Evolutionary conservation across 2,888 invertebrate genomes (phyloP).

Genomic region (Drosophila cyrtoloma): DNA sequence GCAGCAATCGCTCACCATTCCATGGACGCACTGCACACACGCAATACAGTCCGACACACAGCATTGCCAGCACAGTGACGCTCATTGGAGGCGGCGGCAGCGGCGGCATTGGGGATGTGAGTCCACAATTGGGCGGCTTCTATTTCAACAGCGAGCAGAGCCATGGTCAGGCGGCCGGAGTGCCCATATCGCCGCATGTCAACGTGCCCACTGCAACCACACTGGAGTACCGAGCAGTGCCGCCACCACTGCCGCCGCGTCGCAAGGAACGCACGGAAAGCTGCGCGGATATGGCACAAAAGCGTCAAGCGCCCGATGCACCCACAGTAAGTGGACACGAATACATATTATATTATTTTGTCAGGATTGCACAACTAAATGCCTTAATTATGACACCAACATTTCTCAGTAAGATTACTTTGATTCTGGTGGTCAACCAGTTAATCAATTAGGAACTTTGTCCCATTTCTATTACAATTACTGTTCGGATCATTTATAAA

Average conservation of each 20-base stretch:
- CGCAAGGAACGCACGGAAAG: conserved; percentile 83
- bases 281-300: conserved; percentile 84
- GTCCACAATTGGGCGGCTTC: conserved; percentile 70
- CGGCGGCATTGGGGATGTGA: conserved; percentile 57
- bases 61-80: conserved; percentile 71
- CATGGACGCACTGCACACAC: conserved; percentile 60
- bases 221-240: conserved; percentile 81
- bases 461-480: too few relatives aligned
- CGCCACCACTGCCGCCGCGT: conserved; percentile 84
- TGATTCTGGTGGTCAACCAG: neutral
- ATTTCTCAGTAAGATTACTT: neutral
- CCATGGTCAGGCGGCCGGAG: conserved; percentile 54
- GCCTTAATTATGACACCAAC: neutral
- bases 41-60: conserved; percentile 79
- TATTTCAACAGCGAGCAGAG: conserved; percentile 66
- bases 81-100: conserved; percentile 48
- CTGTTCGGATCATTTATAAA: too few relatives aligned
- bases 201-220: conserved; percentile 84
- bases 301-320: conserved; percentile 89
- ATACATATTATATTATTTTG: neutral
- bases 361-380: neutral
- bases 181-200: conserved; percentile 85
- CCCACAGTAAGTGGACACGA: conserved; percentile 85
- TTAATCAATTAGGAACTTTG: neutral
- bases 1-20: conserved; percentile 84